Evolutionary conservation across 1,140 invertebrate species (phyloP).

Genomic region (Drosophila elegans): DNA sequence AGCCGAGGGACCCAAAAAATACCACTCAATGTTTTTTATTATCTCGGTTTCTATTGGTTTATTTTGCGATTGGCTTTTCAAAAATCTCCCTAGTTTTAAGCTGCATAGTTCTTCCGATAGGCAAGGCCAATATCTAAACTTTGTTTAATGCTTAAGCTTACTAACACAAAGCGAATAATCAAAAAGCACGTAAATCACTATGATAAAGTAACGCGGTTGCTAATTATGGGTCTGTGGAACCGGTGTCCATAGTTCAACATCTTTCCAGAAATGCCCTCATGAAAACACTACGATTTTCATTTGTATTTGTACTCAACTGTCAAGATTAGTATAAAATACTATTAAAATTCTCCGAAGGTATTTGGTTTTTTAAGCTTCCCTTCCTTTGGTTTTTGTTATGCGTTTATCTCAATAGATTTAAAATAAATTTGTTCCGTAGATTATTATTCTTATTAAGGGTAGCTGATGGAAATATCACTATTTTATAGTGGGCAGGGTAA

Average conservation of each 20-base stretch:
- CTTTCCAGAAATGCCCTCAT: neutral
- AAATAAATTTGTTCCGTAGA: no score
- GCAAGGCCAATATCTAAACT: slow-evolving; percentile 12
- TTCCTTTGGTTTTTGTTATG: neutral
- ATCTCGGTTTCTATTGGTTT: slow-evolving; percentile 2
- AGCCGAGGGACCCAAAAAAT: neutral
- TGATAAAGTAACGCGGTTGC: neutral
- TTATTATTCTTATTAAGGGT: neutral
- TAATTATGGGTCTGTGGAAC: neutral
- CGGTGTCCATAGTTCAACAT: slow-evolving; percentile 4
- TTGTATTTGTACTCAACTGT: no score
- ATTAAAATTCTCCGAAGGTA: no score
- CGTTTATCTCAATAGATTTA: neutral
- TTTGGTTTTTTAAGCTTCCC: no score
- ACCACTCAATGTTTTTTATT: neutral
- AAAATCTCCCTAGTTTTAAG: slow-evolving; percentile 36
- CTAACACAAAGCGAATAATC: neutral
- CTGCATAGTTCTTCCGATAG: no score
- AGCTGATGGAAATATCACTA: neutral
- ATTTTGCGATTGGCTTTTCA: slow-evolving; percentile 1
- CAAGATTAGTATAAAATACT: no score
- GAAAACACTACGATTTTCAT: no score
- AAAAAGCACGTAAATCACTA: slow-evolving; percentile 6
- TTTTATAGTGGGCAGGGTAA: neutral
- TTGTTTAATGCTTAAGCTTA: neutral